Evolutionary conservation across 2,888 invertebrate genomes (phyloP).

Genomic region (Drosophila mayaguana): DNA sequence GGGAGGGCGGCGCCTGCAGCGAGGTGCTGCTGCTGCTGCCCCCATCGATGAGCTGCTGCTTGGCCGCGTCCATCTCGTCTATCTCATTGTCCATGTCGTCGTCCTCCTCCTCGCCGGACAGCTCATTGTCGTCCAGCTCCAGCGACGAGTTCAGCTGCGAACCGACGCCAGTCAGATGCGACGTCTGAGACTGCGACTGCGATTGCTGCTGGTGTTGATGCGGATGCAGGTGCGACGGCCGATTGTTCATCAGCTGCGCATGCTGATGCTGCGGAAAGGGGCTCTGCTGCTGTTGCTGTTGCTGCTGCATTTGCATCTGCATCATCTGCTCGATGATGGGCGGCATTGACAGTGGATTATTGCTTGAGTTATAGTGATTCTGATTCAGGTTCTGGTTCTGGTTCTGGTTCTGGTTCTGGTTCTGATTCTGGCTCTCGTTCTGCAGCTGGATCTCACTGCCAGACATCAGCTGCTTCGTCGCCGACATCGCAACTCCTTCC

Average conservation of each 20-base stretch:
- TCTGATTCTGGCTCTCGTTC: slow-evolving; percentile 40
- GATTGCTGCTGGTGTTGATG: slow-evolving; percentile 28
- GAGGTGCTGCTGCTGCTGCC: slow-evolving; percentile 83
- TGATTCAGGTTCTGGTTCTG: too few relatives aligned
- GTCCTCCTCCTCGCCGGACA: slow-evolving; percentile 81
- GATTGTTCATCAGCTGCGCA: slow-evolving; percentile 39
- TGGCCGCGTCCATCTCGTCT: slow-evolving; percentile 80
- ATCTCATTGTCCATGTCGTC: slow-evolving; percentile 79
- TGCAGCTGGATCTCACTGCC: slow-evolving; percentile 62
- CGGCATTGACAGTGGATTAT: slow-evolving; percentile 81
- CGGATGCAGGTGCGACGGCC: slow-evolving; percentile 42
- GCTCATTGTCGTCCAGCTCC: slow-evolving; percentile 80
- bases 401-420: slow-evolving; percentile 63
- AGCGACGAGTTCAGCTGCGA: slow-evolving; percentile 69
- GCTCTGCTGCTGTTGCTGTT: slow-evolving; percentile 51
- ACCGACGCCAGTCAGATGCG: slow-evolving; percentile 36
- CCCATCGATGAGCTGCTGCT: slow-evolving; percentile 82
- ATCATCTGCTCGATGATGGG: slow-evolving; percentile 78
- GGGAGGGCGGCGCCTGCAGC: slow-evolving; percentile 78
- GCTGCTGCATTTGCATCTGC: slow-evolving; percentile 74
- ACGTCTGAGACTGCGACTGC: slow-evolving; percentile 17
- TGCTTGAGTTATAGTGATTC: slow-evolving; percentile 70
- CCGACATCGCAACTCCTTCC: slow-evolving; percentile 51
- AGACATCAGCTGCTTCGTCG: slow-evolving; percentile 48
- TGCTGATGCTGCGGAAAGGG: slow-evolving; percentile 54